Percentiles rank a stretch among this genome's conserved stretches.
Conservation (phyloP, 1,140 invertebrate genomes). For the Calosoma granatense region DNA sequence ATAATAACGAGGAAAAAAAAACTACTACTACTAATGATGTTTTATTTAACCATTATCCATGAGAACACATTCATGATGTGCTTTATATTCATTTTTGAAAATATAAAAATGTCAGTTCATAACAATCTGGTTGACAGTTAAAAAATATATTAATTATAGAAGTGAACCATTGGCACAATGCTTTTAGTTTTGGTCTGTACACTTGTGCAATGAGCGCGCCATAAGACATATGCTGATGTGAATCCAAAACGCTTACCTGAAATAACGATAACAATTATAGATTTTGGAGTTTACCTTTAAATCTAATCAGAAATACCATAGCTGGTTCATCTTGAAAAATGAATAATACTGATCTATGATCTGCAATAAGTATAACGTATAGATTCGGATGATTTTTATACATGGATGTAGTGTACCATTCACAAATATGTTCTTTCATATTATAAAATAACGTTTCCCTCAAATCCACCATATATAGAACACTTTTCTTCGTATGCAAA, state of each 20-base stretch:
- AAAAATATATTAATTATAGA: conserved; percentile 23
- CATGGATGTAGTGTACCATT: conserved; percentile 22
- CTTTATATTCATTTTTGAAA: no score
- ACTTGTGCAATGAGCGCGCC: conserved; percentile 28
- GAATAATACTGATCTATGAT: conserved; percentile 29
- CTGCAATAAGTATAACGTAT: conserved; percentile 28
- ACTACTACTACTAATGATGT: no score
- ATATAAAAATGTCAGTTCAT: conserved; percentile 32
- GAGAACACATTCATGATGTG: no score
- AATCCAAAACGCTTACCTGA: conserved; percentile 28
- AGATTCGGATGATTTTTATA: conserved; percentile 19
- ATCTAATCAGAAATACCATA: conserved; percentile 21
- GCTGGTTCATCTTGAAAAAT: conserved; percentile 24
- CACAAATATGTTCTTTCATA: conserved; percentile 21
- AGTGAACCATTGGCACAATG: conserved; percentile 27
- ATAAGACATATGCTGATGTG: conserved; percentile 27
- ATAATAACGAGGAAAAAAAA: not conserved
- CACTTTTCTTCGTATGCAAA: conserved; percentile 23
- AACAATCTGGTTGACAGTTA: conserved; percentile 24
- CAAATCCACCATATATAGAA: conserved; percentile 26
- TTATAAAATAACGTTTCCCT: conserved; percentile 23
- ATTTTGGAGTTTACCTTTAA: not conserved
- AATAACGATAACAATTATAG: conserved; percentile 14
- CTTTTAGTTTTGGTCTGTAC: conserved; percentile 18
- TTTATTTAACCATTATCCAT: no score